Evolutionary conservation across 2,888 invertebrate species (phyloP).

Genomic region (Globia sparganii): DNA sequence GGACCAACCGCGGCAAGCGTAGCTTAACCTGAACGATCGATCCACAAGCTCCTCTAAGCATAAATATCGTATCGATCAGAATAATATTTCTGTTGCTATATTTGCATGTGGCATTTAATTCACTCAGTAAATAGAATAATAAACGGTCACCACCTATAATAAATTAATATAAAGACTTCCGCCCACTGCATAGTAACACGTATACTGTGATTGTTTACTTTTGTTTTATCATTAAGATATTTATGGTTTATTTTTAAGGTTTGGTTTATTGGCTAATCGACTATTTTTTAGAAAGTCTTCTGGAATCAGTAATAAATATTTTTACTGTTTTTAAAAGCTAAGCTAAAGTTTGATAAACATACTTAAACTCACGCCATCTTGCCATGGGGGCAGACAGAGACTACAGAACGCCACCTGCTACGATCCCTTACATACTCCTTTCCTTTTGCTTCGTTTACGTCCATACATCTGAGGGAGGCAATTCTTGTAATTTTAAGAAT

Average conservation of each 20-base stretch:
- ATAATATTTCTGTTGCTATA: constrained; percentile 23
- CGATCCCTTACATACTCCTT: too few relatives aligned
- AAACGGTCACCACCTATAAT: constrained; percentile 7
- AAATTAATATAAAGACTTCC: constrained; percentile 31
- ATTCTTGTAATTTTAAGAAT: too few relatives aligned
- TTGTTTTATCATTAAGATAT: neutral
- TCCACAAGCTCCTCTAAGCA: too few relatives aligned
- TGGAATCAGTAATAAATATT: neutral
- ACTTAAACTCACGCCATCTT: neutral
- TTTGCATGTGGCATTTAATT: constrained; percentile 8
- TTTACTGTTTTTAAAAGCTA: neutral
- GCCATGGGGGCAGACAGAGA: too few relatives aligned
- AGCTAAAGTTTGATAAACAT: neutral
- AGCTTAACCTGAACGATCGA: too few relatives aligned
- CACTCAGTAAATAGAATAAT: constrained; percentile 25
- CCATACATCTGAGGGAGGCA: too few relatives aligned
- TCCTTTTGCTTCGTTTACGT: too few relatives aligned
- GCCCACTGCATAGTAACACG: constrained; percentile 40
- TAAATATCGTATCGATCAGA: too few relatives aligned
- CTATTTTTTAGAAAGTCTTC: neutral
- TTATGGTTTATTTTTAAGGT: neutral
- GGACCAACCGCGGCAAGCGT: too few relatives aligned
- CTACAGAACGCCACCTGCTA: too few relatives aligned
- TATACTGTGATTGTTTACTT: constrained; percentile 11
- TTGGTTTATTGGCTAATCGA: neutral